Evolutionary conservation across 2,113 vertebrate species (phyloP).

Genomic region (Vulpes ferrilata): DNA sequence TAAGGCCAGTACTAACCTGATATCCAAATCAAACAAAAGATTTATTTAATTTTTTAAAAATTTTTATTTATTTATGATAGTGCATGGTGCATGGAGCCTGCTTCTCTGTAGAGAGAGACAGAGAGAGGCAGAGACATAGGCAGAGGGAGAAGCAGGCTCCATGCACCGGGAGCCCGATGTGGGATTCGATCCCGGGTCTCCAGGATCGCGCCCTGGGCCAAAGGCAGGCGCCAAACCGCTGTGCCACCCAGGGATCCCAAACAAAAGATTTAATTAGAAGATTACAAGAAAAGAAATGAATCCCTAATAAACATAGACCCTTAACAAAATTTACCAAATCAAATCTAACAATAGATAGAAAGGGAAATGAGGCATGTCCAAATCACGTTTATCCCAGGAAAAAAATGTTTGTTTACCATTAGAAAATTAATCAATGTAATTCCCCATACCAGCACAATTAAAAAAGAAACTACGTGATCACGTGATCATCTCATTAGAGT

Average conservation of each 20-base stretch:
- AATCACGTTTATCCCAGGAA: slow-evolving; percentile 56
- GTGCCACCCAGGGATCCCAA: not conserved
- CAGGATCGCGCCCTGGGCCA: no score
- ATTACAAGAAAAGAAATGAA: slow-evolving; percentile 53
- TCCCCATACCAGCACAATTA: not conserved
- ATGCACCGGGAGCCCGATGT: no score
- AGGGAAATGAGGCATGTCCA: slow-evolving; percentile 64
- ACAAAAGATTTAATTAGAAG: slow-evolving; percentile 51
- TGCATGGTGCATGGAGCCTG: no score
- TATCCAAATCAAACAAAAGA: slow-evolving; percentile 53
- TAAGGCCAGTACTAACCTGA: not conserved
- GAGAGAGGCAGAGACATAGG: no score
- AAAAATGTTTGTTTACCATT: slow-evolving; percentile 39
- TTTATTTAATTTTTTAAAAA: not conserved
- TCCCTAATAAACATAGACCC: slow-evolving; percentile 60
- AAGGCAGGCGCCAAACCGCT: no score
- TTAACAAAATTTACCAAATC: slow-evolving; percentile 72
- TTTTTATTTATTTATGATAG: no score
- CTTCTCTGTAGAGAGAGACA: no score
- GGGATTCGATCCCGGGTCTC: no score
- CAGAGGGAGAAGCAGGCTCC: no score
- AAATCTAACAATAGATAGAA: slow-evolving; percentile 66
- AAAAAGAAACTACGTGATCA: not conserved
- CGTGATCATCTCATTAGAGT: slow-evolving; percentile 13
- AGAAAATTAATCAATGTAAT: slow-evolving; percentile 9